A percentile compares a stretch with the other conserved stretches of the same genome.
phyloP scores from a whole-genome alignment of 2,888 invertebrate species.

The Augochlorella aurata region DNA sequence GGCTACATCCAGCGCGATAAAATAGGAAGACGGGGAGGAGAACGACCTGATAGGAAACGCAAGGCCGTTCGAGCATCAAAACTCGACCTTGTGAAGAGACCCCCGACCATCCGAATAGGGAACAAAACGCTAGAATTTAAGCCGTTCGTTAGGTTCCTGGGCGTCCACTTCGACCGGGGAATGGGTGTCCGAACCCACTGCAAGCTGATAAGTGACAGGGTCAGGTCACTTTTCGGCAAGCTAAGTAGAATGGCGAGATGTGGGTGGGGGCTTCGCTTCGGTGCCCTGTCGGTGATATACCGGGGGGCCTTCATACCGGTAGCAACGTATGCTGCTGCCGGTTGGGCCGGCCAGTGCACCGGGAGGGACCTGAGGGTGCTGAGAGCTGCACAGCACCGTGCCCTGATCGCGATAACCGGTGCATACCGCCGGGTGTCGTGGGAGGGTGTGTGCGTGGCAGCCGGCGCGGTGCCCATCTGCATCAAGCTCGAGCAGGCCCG shows the following conservation, averaged over 20 bases:
- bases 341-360: too few relatives aligned
- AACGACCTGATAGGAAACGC: not conserved
- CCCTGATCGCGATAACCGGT: not conserved
- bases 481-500: not conserved
- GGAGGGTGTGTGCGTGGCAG: not conserved
- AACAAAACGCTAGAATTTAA: not conserved
- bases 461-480: not conserved
- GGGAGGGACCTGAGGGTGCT: not conserved
- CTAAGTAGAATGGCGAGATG: not conserved
- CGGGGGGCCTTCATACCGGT: too few relatives aligned
- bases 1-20: not conserved
- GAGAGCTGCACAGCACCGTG: not conserved
- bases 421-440: not conserved
- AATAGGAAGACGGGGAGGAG: not conserved
- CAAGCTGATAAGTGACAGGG: not conserved
- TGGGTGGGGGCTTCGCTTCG: too few relatives aligned
- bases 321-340: too few relatives aligned
- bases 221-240: not conserved
- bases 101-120: constrained; percentile 7
- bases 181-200: not conserved
- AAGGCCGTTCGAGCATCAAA: not conserved
- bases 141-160: not conserved
- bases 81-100: not conserved
- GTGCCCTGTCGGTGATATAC: too few relatives aligned
- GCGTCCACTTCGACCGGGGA: not conserved